Conservation (phyloP, 2,113 vertebrate species). For the Xenopus laevis region DNA sequence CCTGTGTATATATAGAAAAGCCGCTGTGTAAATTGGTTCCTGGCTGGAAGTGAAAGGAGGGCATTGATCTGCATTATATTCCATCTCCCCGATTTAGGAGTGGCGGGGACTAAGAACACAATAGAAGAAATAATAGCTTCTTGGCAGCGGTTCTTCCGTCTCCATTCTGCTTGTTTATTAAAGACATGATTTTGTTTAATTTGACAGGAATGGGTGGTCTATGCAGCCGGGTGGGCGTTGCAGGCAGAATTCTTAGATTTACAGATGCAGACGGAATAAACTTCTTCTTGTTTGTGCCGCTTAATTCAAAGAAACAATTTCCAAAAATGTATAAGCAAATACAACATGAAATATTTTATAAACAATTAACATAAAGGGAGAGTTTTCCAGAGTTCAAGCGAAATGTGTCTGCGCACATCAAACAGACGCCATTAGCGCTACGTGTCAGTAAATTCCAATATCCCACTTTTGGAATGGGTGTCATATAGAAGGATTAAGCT, state of each 20-base stretch:
- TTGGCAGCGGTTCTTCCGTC: neutral
- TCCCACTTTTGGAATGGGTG: no score
- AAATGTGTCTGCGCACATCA: no score
- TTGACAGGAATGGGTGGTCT: neutral
- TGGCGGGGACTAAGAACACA: slow-evolving; percentile 16
- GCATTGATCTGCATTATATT: slow-evolving; percentile 23
- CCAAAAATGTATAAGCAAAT: neutral
- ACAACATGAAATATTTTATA: neutral
- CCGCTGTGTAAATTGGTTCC: slow-evolving; percentile 4
- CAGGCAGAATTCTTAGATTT: neutral
- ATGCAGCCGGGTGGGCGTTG: neutral
- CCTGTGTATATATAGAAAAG: slow-evolving; percentile 1
- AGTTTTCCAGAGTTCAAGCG: no score
- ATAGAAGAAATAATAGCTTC: neutral
- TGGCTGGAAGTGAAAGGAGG: slow-evolving; percentile 5
- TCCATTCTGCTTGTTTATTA: neutral
- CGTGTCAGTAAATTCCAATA: no score
- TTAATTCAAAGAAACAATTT: neutral
- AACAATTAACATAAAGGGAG: neutral
- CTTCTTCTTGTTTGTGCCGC: neutral
- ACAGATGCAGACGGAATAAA: neutral
- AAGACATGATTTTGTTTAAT: neutral
- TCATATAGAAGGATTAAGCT: no score
- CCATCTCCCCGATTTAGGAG: neutral
- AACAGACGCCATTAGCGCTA: no score